A percentile compares a stretch with the other conserved stretches of the same genome.
These are phyloP conservation scores for Drosophila truncata DNA, from an alignment of 1,140 invertebrate species.

Conservation along the genomic window DNA sequence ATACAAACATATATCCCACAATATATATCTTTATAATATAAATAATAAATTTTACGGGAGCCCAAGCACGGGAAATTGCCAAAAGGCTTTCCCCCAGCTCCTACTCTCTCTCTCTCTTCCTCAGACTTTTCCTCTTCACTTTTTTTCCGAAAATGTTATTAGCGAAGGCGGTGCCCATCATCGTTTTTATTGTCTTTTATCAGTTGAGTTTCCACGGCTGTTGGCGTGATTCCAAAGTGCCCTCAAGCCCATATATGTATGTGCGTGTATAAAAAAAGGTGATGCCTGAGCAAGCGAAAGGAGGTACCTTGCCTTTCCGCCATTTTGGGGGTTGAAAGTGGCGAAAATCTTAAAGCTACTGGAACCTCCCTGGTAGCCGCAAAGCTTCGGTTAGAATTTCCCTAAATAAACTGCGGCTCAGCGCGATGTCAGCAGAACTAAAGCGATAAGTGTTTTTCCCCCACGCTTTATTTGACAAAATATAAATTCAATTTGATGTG, in stretches of 20 bases:
- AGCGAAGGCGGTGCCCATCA: conserved; percentile 27
- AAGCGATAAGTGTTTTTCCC: conserved; percentile 8
- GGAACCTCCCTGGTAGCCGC: background rate
- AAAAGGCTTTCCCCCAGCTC: conserved; percentile 17
- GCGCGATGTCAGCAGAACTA: conserved; percentile 12
- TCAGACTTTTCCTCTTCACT: conserved; percentile 8
- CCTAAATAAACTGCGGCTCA: conserved; percentile 1
- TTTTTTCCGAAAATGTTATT: conserved; percentile 46
- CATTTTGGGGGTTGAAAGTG: background rate
- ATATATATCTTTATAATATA: conserved; percentile 42
- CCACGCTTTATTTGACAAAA: conserved; percentile 1
- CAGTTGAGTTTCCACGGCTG: conserved; percentile 34
- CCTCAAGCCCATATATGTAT: conserved; percentile 23
- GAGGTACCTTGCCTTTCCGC: background rate
- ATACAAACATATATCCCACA: conserved; percentile 10
- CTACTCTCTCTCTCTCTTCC: background rate
- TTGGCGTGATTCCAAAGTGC: conserved; percentile 31
- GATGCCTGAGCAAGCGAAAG: background rate
- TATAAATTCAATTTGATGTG: conserved; percentile 24
- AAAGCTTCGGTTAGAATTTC: background rate
- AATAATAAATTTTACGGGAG: conserved; percentile 50
- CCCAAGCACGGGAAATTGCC: conserved; percentile 25
- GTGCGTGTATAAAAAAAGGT: conserved; percentile 10
- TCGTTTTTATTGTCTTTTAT: conserved; percentile 68
- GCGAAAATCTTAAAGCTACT: conserved; percentile 2